phyloP scores from a whole-genome alignment of 2,113 vertebrate genomes.

The Pampusana beccarii region DNA sequence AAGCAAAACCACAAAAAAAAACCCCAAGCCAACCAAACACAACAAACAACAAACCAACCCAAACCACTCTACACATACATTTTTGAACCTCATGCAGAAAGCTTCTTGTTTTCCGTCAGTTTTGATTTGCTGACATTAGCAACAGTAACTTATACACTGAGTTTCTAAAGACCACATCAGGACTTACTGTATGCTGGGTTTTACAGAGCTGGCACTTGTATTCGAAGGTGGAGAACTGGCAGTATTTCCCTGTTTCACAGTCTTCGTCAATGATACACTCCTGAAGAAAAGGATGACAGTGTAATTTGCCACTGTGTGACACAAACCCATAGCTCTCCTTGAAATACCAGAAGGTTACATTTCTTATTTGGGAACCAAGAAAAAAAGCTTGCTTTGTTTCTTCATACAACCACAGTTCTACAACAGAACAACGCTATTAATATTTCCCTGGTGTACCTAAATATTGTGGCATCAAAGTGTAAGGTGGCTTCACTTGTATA shows the following conservation, averaged over 20 bases:
- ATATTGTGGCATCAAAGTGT: neutral
- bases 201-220: conserved; percentile 87
- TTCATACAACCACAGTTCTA: neutral
- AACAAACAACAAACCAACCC: neutral
- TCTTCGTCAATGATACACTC: conserved; percentile 88
- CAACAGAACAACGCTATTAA: neutral
- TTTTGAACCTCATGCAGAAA: neutral
- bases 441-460: neutral
- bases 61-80: neutral
- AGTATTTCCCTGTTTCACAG: conserved; percentile 84
- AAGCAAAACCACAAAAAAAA: neutral
- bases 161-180: neutral
- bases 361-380: neutral
- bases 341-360: neutral
- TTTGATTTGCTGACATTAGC: neutral
- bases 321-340: neutral
- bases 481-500: neutral
- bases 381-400: neutral
- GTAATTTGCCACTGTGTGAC: neutral
- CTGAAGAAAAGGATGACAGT: conserved; percentile 58
- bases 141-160: accelerated
- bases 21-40: neutral
- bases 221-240: conserved; percentile 76
- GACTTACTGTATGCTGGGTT: conserved; percentile 78
- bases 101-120: neutral